phyloP scores from a whole-genome alignment of 2,888 invertebrate species.

The Pseudanteris insignis region DNA sequence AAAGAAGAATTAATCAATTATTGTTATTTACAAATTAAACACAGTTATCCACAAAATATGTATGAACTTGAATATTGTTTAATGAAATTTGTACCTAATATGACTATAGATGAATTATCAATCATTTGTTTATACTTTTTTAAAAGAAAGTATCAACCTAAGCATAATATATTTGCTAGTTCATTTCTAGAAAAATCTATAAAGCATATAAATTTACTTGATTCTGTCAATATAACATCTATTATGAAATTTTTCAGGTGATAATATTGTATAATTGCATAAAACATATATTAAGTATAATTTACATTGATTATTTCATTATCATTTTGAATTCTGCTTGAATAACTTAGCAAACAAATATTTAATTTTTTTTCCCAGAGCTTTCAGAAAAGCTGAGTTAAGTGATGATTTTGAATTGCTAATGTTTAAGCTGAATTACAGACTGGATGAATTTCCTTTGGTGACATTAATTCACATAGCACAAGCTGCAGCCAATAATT shows the following conservation, averaged over 20 bases:
- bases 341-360: too few relatives aligned
- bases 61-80: constrained; percentile 32
- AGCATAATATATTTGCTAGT: constrained; percentile 67
- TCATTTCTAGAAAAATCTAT: constrained; percentile 57
- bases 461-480: constrained; percentile 69
- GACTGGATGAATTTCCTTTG: constrained; percentile 70
- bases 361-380: constrained; percentile 44
- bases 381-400: constrained; percentile 28
- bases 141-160: constrained; percentile 68
- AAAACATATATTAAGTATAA: too few relatives aligned
- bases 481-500: constrained; percentile 71
- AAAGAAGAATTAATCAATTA: too few relatives aligned
- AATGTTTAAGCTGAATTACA: constrained; percentile 54
- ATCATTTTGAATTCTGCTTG: too few relatives aligned
- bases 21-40: too few relatives aligned
- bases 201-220: constrained; percentile 68
- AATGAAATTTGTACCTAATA: constrained; percentile 15
- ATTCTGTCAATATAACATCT: constrained; percentile 75
- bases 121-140: constrained; percentile 77
- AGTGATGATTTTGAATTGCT: constrained; percentile 4
- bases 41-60: constrained; percentile 8
- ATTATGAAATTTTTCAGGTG: constrained; percentile 70
- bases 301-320: too few relatives aligned
- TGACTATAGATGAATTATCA: constrained; percentile 27
- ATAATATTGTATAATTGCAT: too few relatives aligned